A percentile compares a stretch with the other conserved stretches of the same genome.
phyloP scores from a whole-genome alignment of 2,888 invertebrate genomes.

The Lasioglossum pauxillum region DNA sequence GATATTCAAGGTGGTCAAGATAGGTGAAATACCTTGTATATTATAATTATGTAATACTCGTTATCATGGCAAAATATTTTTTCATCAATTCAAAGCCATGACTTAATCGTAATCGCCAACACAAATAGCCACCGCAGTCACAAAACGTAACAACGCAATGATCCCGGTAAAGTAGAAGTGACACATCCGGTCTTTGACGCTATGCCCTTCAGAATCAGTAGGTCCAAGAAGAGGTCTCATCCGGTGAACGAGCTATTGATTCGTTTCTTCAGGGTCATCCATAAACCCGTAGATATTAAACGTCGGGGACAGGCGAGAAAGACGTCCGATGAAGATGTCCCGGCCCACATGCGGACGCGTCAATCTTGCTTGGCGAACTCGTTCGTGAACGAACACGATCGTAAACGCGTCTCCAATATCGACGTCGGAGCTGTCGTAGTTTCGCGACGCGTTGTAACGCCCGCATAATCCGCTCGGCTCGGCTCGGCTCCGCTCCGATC shows the following conservation, averaged over 20 bases:
- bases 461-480: constrained; percentile 47
- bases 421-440: constrained; percentile 30
- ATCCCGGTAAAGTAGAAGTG: not conserved
- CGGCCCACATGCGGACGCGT: constrained; percentile 39
- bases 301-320: not conserved
- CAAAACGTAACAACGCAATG: not conserved
- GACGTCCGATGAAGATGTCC: constrained; percentile 17
- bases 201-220: not conserved
- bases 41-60: no score
- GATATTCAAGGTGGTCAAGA: no score
- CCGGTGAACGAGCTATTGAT: constrained; percentile 1
- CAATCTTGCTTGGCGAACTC: constrained; percentile 13
- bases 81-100: no score
- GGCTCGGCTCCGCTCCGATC: not conserved
- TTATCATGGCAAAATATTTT: no score
- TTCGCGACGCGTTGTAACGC: constrained; percentile 28
- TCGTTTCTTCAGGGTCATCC: not conserved
- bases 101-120: no score
- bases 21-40: no score
- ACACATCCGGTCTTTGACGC: not conserved
- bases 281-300: not conserved
- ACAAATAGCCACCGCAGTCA: not conserved
- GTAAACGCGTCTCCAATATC: constrained; percentile 41
- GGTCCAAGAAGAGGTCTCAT: not conserved
- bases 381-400: not conserved